These are phyloP conservation scores for Pinctada fucata DNA, from an alignment of 2,888 invertebrate species.

Conservation along the genomic window DNA sequence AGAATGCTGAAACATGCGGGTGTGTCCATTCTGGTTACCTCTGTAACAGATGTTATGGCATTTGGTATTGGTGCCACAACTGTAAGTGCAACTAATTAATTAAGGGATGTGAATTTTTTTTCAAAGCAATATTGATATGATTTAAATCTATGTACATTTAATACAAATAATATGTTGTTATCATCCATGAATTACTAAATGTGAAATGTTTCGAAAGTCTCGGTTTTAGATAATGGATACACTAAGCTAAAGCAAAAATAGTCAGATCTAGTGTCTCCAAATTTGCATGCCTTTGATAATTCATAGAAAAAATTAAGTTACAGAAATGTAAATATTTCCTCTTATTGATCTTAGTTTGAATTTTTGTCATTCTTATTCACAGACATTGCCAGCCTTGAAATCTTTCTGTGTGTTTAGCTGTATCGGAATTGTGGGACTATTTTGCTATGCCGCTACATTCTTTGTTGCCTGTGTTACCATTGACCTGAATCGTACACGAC, in stretches of 20 bases:
- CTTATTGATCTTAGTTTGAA: too few relatives aligned
- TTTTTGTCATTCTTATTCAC: slow-evolving; percentile 20
- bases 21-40: slow-evolving; percentile 89
- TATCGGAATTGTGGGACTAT: slow-evolving; percentile 86
- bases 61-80: slow-evolving; percentile 88
- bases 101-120: neutral
- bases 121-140: neutral
- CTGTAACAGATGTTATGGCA: slow-evolving; percentile 88
- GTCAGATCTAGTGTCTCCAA: too few relatives aligned
- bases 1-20: slow-evolving; percentile 82
- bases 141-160: neutral
- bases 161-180: neutral
- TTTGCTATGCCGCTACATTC: slow-evolving; percentile 84
- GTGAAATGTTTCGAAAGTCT: too few relatives aligned
- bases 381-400: slow-evolving; percentile 87
- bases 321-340: too few relatives aligned
- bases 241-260: too few relatives aligned
- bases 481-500: slow-evolving; percentile 80
- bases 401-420: slow-evolving; percentile 91
- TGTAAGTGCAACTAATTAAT: slow-evolving; percentile 76
- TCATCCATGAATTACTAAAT: neutral
- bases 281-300: too few relatives aligned
- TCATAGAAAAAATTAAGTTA: too few relatives aligned
- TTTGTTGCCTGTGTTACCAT: slow-evolving; percentile 87
- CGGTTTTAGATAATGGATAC: too few relatives aligned